These are phyloP conservation scores for Xylota segnis DNA, from an alignment of 2,888 invertebrate genomes.

Conservation along the genomic window DNA sequence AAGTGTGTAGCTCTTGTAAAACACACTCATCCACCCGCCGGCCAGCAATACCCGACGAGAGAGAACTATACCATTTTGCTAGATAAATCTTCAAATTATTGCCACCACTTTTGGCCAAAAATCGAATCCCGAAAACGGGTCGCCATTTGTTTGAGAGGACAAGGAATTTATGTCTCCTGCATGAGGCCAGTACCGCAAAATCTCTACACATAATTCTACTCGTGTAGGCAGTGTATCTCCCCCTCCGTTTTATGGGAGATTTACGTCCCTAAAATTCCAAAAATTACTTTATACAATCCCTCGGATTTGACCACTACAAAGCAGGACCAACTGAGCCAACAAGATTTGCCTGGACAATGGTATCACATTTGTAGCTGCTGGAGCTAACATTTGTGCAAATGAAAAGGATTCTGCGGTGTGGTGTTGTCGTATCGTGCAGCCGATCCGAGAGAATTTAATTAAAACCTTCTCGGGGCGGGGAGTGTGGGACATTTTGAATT, in stretches of 20 bases:
- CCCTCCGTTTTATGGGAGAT: conserved; percentile 17
- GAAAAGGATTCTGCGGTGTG: conserved; percentile 20
- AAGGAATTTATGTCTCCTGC: conserved; percentile 61
- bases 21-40: conserved; percentile 57
- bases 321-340: conserved; percentile 5
- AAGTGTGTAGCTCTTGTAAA: conserved; percentile 61
- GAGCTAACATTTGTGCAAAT: conserved; percentile 33
- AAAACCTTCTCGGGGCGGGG: conserved; percentile 1
- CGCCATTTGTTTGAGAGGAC: conserved; percentile 56
- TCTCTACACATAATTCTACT: conserved; percentile 17
- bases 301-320: conserved; percentile 23
- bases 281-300: conserved; percentile 33
- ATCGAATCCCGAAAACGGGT: conserved; percentile 67
- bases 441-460: conserved; percentile 23
- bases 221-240: conserved; percentile 8
- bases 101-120: conserved; percentile 56
- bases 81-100: conserved; percentile 74
- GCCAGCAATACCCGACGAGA: background rate
- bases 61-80: conserved; percentile 46
- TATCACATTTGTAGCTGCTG: conserved; percentile 35
- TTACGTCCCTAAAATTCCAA: conserved; percentile 49
- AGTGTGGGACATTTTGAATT: background rate
- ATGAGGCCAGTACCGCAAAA: conserved; percentile 43
- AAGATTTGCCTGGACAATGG: conserved; percentile 40
- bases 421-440: conserved; percentile 15